These are phyloP conservation scores for Thamnaconus septentrionalis DNA, from an alignment of 2,113 vertebrate species.

Conservation along the genomic window DNA sequence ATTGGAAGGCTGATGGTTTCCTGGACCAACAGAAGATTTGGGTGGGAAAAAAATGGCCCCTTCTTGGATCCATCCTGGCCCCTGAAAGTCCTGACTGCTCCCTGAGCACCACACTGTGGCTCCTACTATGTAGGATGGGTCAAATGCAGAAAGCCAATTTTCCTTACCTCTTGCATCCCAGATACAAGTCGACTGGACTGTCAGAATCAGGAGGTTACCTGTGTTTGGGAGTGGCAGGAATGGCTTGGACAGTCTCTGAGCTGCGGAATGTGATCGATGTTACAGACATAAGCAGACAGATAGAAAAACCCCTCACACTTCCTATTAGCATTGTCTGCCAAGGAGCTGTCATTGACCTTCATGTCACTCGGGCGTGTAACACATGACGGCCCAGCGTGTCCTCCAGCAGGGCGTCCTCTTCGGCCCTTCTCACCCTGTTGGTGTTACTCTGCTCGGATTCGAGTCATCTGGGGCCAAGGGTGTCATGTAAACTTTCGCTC, in stretches of 20 bases:
- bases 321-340: constrained; percentile 6
- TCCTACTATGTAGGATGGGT: neutral
- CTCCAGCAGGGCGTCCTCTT: constrained; percentile 24
- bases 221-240: constrained; percentile 2
- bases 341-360: constrained; percentile 27
- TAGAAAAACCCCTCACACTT: neutral
- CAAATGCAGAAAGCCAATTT: neutral
- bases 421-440: constrained; percentile 28
- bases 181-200: constrained; percentile 26
- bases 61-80: no score
- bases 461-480: constrained; percentile 30
- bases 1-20: no score
- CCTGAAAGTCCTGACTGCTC: no score
- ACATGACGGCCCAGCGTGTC: constrained; percentile 7
- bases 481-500: constrained; percentile 37
- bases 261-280: constrained; percentile 23
- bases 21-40: no score
- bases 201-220: constrained; percentile 32
- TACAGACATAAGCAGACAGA: constrained; percentile 15
- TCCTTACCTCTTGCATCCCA: neutral
- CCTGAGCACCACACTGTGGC: no score
- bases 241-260: constrained; percentile 26
- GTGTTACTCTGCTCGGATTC: constrained; percentile 33
- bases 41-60: no score
- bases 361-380: constrained; percentile 24